phyloP scores from a whole-genome alignment of 2,797 vertebrate species.

The Remorina albescens region DNA sequence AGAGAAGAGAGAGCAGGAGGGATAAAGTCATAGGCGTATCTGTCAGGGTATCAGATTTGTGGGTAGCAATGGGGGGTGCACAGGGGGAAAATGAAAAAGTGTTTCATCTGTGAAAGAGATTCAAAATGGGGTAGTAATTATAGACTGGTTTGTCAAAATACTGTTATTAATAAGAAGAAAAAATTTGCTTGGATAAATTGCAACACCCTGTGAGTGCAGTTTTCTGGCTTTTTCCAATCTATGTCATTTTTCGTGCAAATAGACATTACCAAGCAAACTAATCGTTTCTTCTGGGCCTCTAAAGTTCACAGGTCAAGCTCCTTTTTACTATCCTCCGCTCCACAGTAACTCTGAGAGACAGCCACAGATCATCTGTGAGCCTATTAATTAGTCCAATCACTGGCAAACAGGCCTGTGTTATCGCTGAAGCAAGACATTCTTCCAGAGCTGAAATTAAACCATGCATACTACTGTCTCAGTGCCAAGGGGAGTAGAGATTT shows the following conservation, averaged over 20 bases:
- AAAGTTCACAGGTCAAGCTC: conserved; percentile 57
- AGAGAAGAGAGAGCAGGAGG: conserved; percentile 7
- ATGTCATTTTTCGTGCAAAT: conserved; percentile 25
- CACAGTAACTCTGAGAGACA: conserved; percentile 59
- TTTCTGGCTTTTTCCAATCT: conserved; percentile 27
- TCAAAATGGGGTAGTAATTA: conserved; percentile 71
- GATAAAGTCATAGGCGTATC: conserved; percentile 36
- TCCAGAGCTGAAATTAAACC: conserved; percentile 82
- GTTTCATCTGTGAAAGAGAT: conserved; percentile 40
- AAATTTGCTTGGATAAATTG: conserved; percentile 42
- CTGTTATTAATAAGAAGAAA: conserved; percentile 57
- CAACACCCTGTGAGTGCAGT: conserved; percentile 29
- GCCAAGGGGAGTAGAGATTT: conserved; percentile 79
- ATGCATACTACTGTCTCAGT: conserved; percentile 74
- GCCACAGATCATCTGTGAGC: conserved; percentile 76
- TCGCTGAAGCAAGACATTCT: conserved; percentile 76
- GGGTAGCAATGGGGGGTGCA: conserved; percentile 27
- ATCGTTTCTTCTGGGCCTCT: conserved; percentile 31
- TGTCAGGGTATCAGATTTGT: conserved; percentile 58
- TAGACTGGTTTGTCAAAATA: conserved; percentile 46
- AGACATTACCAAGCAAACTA: conserved; percentile 36
- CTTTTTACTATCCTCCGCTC: conserved; percentile 30
- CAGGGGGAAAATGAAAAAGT: conserved; percentile 28
- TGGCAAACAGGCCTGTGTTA: conserved; percentile 77
- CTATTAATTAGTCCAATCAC: conserved; percentile 84